Conservation (phyloP, 2,797 vertebrate species). For the Alectoris magna region DNA sequence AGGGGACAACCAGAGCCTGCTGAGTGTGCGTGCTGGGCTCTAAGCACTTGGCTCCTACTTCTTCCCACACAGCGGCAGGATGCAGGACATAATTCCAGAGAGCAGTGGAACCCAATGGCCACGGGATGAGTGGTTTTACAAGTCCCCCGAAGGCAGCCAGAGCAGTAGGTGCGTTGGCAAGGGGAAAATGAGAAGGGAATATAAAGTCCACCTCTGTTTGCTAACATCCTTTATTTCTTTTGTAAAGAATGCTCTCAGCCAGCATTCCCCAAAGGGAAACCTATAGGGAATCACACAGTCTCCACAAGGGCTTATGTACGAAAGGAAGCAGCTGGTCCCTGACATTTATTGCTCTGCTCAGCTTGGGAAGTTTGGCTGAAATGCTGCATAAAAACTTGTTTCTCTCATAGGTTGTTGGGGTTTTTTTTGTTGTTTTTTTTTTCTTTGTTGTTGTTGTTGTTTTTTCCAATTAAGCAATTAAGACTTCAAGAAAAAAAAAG, state of each 20-base stretch:
- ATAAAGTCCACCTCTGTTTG: slow-evolving; percentile 1
- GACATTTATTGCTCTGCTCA: slow-evolving; percentile 3
- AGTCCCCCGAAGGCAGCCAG: fast-evolving
- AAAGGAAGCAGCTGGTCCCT: slow-evolving; percentile 28
- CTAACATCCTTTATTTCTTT: slow-evolving; percentile 14
- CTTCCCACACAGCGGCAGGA: fast-evolving
- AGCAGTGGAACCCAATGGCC: neutral
- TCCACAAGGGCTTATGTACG: neutral
- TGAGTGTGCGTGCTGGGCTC: neutral
- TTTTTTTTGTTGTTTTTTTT: too few relatives aligned
- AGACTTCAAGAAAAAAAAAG: neutral
- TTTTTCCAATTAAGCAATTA: neutral
- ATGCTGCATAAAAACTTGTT: neutral
- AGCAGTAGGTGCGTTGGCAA: neutral
- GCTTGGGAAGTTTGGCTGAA: neutral
- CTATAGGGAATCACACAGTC: neutral
- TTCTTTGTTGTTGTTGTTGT: neutral
- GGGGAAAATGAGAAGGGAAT: neutral
- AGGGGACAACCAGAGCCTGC: neutral
- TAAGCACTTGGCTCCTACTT: neutral
- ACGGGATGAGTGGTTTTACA: neutral
- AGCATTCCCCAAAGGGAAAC: neutral
- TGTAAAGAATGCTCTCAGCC: neutral
- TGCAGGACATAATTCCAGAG: neutral
- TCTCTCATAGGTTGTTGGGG: neutral